Evolutionary conservation across 2,113 vertebrate species (phyloP).

Genomic region (Hemiscyllium ocellatum): DNA sequence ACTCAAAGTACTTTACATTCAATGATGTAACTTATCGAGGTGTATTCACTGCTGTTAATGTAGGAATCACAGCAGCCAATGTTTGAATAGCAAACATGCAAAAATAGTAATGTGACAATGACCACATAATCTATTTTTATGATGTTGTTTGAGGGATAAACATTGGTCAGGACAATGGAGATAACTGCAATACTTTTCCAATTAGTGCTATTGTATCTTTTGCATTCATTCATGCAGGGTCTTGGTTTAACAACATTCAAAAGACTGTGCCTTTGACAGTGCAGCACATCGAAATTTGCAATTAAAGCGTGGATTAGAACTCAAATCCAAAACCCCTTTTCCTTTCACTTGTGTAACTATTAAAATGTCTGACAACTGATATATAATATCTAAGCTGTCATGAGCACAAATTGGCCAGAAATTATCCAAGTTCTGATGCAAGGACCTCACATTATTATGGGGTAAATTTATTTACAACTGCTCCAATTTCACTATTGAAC

Average conservation of each 20-base stretch:
- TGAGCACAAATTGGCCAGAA: background rate
- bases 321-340: background rate
- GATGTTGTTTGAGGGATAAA: background rate
- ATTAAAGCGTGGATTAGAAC: background rate
- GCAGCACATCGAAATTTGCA: background rate
- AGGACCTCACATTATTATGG: background rate
- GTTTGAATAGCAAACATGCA: background rate
- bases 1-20: background rate
- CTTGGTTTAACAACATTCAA: background rate
- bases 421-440: background rate
- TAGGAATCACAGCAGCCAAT: background rate
- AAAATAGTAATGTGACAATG: background rate
- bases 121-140: background rate
- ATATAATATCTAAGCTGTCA: background rate
- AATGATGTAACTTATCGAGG: background rate
- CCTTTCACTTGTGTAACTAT: background rate
- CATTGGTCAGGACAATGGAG: background rate
- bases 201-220: background rate
- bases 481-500: background rate
- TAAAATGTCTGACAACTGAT: background rate
- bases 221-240: background rate
- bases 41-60: background rate
- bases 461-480: background rate
- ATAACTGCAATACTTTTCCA: background rate
- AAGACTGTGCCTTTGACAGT: background rate